Evolutionary conservation across 1,140 invertebrate genomes (phyloP).

Genomic region (Drosophila parabipectinata): DNA sequence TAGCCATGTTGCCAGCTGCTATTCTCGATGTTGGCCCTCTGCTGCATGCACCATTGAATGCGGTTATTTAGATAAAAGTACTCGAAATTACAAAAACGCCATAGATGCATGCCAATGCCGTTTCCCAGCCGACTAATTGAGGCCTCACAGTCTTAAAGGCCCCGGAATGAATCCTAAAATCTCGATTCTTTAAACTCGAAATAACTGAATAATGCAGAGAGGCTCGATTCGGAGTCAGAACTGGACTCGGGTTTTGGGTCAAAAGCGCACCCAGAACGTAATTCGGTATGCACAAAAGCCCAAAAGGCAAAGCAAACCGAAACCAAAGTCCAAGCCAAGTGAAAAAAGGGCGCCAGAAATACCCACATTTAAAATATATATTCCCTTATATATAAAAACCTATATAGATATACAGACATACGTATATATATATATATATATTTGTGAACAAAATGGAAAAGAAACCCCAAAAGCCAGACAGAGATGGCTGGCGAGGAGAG

Average conservation of each 20-base stretch:
- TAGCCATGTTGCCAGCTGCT: constrained; percentile 3
- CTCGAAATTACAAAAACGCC: constrained; percentile 58
- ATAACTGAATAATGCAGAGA: constrained; percentile 39
- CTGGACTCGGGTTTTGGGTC: constrained; percentile 51
- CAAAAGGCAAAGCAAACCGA: constrained; percentile 35
- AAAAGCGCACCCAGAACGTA: constrained; percentile 41
- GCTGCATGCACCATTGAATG: constrained; percentile 63
- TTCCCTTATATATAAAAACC: constrained; percentile 2
- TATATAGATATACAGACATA: constrained; percentile 6
- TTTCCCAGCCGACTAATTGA: constrained; percentile 40
- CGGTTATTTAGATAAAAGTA: constrained; percentile 67
- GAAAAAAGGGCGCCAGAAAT: constrained; percentile 29
- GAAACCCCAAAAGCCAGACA: constrained; percentile 28
- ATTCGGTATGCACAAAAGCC: constrained; percentile 61
- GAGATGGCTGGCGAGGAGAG: constrained; percentile 16
- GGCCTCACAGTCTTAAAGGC: constrained; percentile 22
- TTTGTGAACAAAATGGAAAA: constrained; percentile 33
- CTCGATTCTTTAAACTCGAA: neutral
- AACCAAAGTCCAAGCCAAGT: constrained; percentile 17
- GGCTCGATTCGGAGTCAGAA: neutral
- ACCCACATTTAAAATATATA: constrained; percentile 35
- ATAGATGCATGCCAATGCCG: constrained; percentile 27
- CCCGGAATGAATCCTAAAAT: neutral
- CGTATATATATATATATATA: neutral
- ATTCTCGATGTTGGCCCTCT: constrained; percentile 14